Percentiles rank a stretch among this genome's conserved stretches.
Evolutionary conservation across 1,140 invertebrate genomes (phyloP).

Genomic region (Rhagoletis zephyria): DNA sequence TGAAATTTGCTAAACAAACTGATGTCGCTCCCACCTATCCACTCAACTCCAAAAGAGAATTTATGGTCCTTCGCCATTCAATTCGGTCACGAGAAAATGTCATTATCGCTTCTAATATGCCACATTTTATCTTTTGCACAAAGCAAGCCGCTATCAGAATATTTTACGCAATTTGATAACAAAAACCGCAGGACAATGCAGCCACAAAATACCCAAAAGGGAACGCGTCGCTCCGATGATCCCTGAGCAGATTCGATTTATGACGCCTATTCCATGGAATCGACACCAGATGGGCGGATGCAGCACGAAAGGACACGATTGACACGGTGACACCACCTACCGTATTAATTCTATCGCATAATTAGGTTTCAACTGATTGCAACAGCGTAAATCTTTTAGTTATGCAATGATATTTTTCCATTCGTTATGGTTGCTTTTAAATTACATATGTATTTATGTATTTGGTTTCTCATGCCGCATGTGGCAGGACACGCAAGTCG

Average conservation of each 20-base stretch:
- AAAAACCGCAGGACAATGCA: constrained; percentile 27
- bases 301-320: constrained; percentile 21
- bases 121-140: not conserved
- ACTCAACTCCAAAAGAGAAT: no score
- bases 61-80: no score
- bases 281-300: not conserved
- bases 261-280: not conserved
- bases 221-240: not conserved
- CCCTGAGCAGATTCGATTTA: constrained; percentile 7
- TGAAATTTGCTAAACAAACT: no score
- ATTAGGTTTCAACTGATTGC: constrained; percentile 52
- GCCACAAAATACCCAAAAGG: not conserved
- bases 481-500: constrained; percentile 28
- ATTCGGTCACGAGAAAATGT: not conserved
- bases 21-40: no score
- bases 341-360: constrained; percentile 56
- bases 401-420: no score
- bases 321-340: constrained; percentile 33
- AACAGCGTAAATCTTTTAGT: not conserved
- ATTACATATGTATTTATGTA: not conserved
- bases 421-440: not conserved
- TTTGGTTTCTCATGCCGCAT: constrained; percentile 24
- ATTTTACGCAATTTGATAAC: constrained; percentile 55
- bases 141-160: constrained; percentile 26
- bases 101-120: not conserved